These are phyloP conservation scores for Cremastinae sp. DNA, from an alignment of 2,888 invertebrate genomes.

Conservation along the genomic window DNA sequence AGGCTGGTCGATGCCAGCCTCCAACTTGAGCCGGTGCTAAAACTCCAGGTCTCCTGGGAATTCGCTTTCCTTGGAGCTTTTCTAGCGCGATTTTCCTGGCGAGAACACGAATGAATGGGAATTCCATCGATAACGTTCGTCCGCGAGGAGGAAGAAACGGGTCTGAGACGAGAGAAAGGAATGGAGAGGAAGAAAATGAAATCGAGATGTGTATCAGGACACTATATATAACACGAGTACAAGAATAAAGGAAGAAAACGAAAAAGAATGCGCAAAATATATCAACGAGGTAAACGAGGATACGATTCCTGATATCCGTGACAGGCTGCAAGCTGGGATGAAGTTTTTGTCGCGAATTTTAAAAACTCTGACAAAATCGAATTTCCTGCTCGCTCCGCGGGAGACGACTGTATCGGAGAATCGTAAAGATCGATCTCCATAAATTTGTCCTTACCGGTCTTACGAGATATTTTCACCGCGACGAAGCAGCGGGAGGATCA, in stretches of 20 bases:
- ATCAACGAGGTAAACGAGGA: neutral
- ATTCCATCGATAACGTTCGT: conserved; percentile 17
- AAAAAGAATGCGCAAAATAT: neutral
- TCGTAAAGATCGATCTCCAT: too few relatives aligned
- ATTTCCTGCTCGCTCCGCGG: neutral
- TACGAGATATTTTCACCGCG: too few relatives aligned
- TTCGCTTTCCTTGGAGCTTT: conserved; percentile 2
- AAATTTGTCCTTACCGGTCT: too few relatives aligned
- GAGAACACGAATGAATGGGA: conserved; percentile 17
- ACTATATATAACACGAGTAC: neutral
- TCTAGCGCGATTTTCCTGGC: conserved; percentile 8
- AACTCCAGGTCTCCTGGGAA: neutral
- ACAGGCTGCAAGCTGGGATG: neutral
- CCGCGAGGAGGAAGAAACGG: too few relatives aligned
- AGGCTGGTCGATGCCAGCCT: neutral
- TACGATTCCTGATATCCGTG: neutral
- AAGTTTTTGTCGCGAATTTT: conserved; percentile 8
- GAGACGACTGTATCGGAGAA: too few relatives aligned
- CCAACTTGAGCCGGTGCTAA: conserved; percentile 3
- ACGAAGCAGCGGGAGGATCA: neutral
- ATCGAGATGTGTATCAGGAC: neutral
- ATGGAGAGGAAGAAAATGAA: neutral
- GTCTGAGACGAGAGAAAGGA: neutral
- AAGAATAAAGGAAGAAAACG: neutral
- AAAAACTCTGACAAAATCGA: too few relatives aligned